phyloP scores from a whole-genome alignment of 2,888 invertebrate species.

The Nemurella pictetii region DNA sequence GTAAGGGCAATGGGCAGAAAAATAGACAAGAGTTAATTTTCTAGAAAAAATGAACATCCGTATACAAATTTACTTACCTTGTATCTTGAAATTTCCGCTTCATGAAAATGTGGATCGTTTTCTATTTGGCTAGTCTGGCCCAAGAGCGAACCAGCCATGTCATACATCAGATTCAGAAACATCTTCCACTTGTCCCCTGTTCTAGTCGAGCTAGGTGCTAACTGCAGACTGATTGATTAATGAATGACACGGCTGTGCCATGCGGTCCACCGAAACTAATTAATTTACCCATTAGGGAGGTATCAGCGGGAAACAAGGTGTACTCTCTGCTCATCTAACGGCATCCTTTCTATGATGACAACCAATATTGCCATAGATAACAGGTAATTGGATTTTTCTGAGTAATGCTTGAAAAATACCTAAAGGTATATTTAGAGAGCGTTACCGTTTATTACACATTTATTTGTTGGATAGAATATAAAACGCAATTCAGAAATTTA shows the following conservation, averaged over 20 bases:
- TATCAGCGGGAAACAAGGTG: neutral
- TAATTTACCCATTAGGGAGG: neutral
- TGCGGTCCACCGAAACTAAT: neutral
- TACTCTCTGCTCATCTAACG: neutral
- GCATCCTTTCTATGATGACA: neutral
- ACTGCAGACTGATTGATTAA: neutral
- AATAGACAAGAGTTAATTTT: too few species aligned
- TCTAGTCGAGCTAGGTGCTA: neutral
- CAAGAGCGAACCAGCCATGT: neutral
- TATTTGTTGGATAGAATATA: too few species aligned
- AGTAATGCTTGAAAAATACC: neutral
- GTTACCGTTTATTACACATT: too few species aligned
- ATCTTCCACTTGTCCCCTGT: neutral
- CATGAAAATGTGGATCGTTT: neutral
- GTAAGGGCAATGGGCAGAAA: too few species aligned
- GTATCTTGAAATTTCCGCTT: neutral
- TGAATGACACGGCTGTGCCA: neutral
- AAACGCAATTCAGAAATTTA: too few species aligned
- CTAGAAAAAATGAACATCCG: too few species aligned
- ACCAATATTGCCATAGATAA: neutral
- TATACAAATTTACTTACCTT: neutral
- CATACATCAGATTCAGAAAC: neutral
- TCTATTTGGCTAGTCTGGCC: neutral
- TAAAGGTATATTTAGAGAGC: too few species aligned
- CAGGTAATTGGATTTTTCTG: neutral